These are phyloP conservation scores for Agrochola macilenta DNA, from an alignment of 2,888 invertebrate genomes.

Conservation along the genomic window DNA sequence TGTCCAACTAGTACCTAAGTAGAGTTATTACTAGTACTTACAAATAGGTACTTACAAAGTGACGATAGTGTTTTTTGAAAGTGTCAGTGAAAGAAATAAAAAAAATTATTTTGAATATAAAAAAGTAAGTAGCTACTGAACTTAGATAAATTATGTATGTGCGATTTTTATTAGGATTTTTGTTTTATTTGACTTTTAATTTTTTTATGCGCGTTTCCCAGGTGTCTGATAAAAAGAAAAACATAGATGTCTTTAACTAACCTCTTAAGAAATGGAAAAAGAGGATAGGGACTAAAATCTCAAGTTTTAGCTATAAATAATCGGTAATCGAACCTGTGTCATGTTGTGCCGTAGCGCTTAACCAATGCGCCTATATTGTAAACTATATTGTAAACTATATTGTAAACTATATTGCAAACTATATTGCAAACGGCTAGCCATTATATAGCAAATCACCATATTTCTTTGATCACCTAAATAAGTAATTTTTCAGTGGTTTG, in stretches of 20 bases:
- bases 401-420: too few relatives aligned
- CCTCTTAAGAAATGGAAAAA: background rate
- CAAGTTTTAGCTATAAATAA: background rate
- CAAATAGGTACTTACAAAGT: constrained; percentile 18
- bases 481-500: too few relatives aligned
- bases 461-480: too few relatives aligned
- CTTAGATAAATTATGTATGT: background rate
- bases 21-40: background rate
- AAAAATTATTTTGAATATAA: background rate
- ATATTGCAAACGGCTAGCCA: background rate
- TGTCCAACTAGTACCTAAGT: constrained; percentile 37
- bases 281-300: background rate
- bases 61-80: constrained; percentile 30
- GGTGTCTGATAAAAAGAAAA: background rate
- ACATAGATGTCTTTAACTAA: background rate
- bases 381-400: too few relatives aligned
- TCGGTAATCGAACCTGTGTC: background rate
- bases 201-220: background rate
- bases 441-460: too few relatives aligned
- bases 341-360: background rate
- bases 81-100: constrained; percentile 24
- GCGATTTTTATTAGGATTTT: background rate
- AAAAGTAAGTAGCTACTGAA: background rate
- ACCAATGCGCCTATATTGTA: too few relatives aligned
- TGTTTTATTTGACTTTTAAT: background rate